These are phyloP conservation scores for Rotaria socialis DNA, from an alignment of 2,888 invertebrate species.

Conservation along the genomic window DNA sequence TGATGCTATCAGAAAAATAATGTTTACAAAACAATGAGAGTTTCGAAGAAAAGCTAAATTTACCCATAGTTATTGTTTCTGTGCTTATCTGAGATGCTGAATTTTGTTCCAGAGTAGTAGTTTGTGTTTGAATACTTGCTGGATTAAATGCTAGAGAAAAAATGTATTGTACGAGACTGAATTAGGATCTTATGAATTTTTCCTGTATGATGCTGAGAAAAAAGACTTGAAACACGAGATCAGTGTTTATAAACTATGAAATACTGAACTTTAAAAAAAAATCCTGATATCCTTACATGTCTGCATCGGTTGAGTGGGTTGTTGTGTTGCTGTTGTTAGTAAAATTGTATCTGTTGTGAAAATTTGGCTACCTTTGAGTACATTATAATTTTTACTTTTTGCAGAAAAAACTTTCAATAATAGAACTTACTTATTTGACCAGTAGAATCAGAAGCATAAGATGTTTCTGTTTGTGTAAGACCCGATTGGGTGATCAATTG, in stretches of 20 bases:
- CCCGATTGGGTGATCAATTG: neutral
- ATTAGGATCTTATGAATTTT: no score
- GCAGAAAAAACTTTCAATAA: neutral
- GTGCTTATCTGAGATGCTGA: neutral
- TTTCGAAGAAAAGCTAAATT: neutral
- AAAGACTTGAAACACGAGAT: neutral
- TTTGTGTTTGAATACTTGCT: neutral
- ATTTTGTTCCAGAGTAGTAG: no score
- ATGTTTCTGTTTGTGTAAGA: neutral
- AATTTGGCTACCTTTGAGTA: neutral
- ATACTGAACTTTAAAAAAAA: no score
- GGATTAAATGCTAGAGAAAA: neutral
- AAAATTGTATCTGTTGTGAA: neutral
- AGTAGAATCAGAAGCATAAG: neutral
- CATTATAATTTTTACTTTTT: neutral
- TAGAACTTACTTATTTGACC: neutral
- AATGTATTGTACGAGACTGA: no score
- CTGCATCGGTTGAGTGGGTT: neutral
- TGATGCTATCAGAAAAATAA: neutral
- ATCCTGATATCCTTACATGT: neutral
- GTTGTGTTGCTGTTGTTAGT: neutral
- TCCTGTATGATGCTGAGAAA: no score
- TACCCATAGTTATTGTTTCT: neutral
- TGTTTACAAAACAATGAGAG: neutral
- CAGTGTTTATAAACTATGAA: neutral